Conservation (phyloP, 1,140 invertebrate species). For the Drosophila busckii region DNA sequence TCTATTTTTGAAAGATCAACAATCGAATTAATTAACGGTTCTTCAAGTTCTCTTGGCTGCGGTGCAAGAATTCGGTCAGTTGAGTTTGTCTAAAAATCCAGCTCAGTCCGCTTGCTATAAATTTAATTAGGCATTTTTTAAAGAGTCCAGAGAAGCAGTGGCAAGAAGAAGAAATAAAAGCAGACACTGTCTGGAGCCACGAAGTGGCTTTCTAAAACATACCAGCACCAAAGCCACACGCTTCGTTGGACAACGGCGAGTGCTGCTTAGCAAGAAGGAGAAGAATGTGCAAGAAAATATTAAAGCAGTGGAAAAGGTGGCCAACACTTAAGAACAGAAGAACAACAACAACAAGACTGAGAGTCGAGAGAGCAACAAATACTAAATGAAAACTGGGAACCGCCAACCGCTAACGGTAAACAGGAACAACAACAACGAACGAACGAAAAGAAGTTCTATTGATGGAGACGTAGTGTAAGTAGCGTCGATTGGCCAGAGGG, state of each 20-base stretch:
- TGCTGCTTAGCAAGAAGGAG: neutral
- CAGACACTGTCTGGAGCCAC: conserved; percentile 33
- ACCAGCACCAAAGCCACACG: conserved; percentile 30
- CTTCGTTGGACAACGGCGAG: conserved; percentile 40
- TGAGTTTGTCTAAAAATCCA: conserved; percentile 19
- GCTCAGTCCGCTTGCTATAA: conserved; percentile 31
- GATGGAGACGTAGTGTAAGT: too few species aligned
- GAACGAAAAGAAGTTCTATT: too few species aligned
- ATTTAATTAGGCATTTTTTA: conserved; percentile 64
- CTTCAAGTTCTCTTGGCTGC: conserved; percentile 38
- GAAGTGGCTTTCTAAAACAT: conserved; percentile 64
- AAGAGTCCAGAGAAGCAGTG: neutral
- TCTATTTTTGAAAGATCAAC: conserved; percentile 31
- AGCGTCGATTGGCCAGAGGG: neutral
- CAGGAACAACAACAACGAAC: too few species aligned
- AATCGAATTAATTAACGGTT: conserved; percentile 65
- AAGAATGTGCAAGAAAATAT: neutral
- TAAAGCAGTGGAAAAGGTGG: conserved; percentile 23
- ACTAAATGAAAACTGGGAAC: conserved; percentile 31
- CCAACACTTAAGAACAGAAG: conserved; percentile 37
- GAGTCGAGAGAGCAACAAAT: conserved; percentile 7
- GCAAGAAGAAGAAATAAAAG: neutral
- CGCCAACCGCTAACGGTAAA: conserved; percentile 65
- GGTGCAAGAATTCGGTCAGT: conserved; percentile 66
- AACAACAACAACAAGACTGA: conserved; percentile 12